phyloP scores from a whole-genome alignment of 2,113 vertebrate genomes.

The Saimiri boliviensis region DNA sequence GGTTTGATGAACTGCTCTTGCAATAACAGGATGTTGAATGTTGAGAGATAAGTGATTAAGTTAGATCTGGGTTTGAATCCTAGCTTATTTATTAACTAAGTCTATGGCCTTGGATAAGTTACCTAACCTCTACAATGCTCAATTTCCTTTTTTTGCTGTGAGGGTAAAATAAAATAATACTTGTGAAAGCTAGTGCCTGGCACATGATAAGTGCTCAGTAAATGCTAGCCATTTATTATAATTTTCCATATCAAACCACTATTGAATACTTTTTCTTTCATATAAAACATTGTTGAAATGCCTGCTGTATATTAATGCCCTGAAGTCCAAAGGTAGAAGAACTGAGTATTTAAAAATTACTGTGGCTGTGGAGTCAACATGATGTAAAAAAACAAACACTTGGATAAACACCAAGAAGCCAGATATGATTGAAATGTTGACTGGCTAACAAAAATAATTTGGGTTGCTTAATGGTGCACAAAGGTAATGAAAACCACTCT shows the following conservation, averaged over 20 bases:
- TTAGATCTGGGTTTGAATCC: background rate
- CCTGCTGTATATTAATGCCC: background rate
- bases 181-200: background rate
- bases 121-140: background rate
- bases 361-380: background rate
- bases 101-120: background rate
- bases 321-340: slow-evolving; percentile 65
- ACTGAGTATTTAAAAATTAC: slow-evolving; percentile 59
- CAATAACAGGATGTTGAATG: background rate
- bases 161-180: background rate
- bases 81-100: background rate
- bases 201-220: background rate
- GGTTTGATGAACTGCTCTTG: background rate
- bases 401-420: slow-evolving; percentile 45
- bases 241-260: background rate
- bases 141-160: background rate
- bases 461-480: slow-evolving; percentile 61
- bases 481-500: slow-evolving; percentile 16
- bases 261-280: background rate
- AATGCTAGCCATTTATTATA: background rate
- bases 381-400: slow-evolving; percentile 50
- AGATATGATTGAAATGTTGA: slow-evolving; percentile 27
- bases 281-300: background rate
- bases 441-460: slow-evolving; percentile 27
- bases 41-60: background rate